These are phyloP conservation scores for Agelaius phoeniceus DNA, from an alignment of 2,113 vertebrate genomes.

Conservation along the genomic window DNA sequence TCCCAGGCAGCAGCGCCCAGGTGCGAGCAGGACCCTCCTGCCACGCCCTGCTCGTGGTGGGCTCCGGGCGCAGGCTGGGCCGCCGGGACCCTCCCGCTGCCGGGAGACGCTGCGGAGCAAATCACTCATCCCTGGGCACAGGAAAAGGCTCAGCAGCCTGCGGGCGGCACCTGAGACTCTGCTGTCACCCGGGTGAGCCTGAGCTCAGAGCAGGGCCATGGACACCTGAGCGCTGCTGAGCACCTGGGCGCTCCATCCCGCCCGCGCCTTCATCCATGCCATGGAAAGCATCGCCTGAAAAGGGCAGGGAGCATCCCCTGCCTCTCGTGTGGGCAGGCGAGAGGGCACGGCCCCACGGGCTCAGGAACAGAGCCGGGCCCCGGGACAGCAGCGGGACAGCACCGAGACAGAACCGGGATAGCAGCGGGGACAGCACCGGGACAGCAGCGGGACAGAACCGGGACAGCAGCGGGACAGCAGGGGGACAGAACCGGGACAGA, in stretches of 20 bases:
- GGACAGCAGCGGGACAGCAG: no score
- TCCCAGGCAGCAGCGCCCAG: constrained; percentile 18
- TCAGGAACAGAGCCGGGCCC: no score
- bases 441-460: no score
- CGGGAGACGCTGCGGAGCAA: not conserved
- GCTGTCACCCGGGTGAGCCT: not conserved
- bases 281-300: fast-evolving
- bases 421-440: no score
- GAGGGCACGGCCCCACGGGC: no score
- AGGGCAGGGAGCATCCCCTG: not conserved
- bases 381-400: no score
- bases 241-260: not conserved
- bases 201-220: not conserved
- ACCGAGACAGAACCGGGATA: no score
- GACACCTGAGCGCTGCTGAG: not conserved
- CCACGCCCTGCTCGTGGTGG: not conserved
- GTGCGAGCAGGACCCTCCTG: not conserved
- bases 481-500: no score
- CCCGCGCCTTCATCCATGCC: not conserved
- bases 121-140: fast-evolving
- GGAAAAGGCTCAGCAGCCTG: not conserved
- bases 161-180: not conserved
- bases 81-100: not conserved
- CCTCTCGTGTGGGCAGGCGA: not conserved
- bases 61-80: not conserved